Evolutionary conservation across 2,888 invertebrate genomes (phyloP), one percentile per base, ranked within the genome.

Genomic region (Camponotus fellah): DNA sequence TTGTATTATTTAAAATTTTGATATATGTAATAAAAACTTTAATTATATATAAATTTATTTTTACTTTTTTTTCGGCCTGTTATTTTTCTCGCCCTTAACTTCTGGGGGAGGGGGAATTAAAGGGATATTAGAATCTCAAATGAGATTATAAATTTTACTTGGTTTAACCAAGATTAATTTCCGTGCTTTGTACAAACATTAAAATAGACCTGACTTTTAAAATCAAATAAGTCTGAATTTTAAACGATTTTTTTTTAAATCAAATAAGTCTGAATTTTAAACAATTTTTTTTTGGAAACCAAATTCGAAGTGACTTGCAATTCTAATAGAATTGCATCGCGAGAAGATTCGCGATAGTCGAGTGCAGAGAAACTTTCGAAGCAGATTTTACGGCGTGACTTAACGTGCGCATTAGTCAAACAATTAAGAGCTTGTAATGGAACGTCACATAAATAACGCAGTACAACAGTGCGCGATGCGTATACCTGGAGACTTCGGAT

Each of bases 391-490:
- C 86, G 75, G 85, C 84, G 84, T 26, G 91, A 90, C 91, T 91
- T 91, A 90, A 89, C 79, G 34, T 85, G 89, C 85, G 90, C 92
- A 94, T 94, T 94, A 94, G 93, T 94, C 93, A 94, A 94, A 94
- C 94, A 94, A 94, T 94, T 94, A 94, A 93, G 93, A 91, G 91
- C 92, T 91, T 89, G 92, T 94, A 94, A 94, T 94, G 93, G 91
- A 93, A 94, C 92, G 94, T 94, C 94, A 93, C 90, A 90, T 90
- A 90, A 90, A 90, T 90, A 93, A 93, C 91, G 84, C 86, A 85
- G 87, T 76, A 87, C 89, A 88, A 89, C 83, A 86, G 88, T 64
- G 85, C 62, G 34, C 83, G 79, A 74, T 76, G 83, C 83, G 68
- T 64, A 72, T 81, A 68, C 72, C n/a, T 60, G 65, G 49, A 62